A percentile compares a stretch with the other conserved stretches of the same genome.
These are phyloP conservation scores for Virgularia gustaviana DNA, from an alignment of 92 coral and sea anemone genomes.

Conservation along the genomic window DNA sequence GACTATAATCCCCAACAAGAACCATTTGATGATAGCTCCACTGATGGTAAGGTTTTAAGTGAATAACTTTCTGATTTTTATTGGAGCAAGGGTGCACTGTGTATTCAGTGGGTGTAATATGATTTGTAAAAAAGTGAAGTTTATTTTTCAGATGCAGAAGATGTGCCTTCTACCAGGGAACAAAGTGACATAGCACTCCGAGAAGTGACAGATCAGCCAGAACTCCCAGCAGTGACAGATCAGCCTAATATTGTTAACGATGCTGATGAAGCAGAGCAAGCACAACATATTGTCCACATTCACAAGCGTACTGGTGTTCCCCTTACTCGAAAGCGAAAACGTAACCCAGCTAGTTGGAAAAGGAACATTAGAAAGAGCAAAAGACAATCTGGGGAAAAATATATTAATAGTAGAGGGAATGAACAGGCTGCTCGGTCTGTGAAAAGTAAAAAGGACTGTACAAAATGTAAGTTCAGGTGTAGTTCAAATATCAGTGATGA, in stretches of 20 bases:
- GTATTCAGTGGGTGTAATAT: no score
- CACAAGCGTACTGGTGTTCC: constrained; percentile 19
- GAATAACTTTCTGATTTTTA: no score
- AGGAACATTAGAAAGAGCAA: constrained; percentile 8
- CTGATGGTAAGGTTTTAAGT: constrained; percentile 1
- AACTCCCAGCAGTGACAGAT: no score
- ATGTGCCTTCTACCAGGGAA: no score
- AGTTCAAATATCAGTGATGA: constrained; percentile 19
- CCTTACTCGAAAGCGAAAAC: constrained; percentile 19
- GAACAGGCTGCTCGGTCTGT: constrained; percentile 21
- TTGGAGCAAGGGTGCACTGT: no score
- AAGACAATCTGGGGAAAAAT: constrained; percentile 2
- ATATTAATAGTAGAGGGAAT: constrained; percentile 1
- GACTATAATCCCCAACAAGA: constrained; percentile 5
- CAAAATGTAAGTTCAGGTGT: constrained; percentile 20
- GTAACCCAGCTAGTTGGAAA: constrained; percentile 17
- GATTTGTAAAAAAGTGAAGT: no score
- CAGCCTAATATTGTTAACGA: background rate
- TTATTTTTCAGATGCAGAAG: no score
- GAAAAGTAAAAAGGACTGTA: constrained; percentile 20
- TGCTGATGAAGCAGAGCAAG: background rate
- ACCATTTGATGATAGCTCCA: constrained; percentile 4
- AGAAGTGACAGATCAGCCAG: no score
- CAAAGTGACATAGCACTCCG: no score
- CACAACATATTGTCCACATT: constrained; percentile 9